Evolutionary conservation across 2,888 invertebrate species (phyloP).

Genomic region (Phalera bucephala): DNA sequence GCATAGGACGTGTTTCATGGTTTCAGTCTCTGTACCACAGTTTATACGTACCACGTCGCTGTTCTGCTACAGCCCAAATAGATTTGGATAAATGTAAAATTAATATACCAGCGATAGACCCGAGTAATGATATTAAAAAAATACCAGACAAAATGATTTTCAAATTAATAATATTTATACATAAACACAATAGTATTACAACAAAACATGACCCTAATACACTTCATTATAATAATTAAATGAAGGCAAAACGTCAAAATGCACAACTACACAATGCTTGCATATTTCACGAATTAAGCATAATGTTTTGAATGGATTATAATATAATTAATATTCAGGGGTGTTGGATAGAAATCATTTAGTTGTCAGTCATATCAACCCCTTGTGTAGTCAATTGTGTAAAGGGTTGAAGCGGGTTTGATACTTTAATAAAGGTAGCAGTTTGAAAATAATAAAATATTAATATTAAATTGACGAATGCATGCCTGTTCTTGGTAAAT

Average conservation of each 20-base stretch:
- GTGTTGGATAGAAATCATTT: conserved; percentile 66
- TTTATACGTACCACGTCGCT: too few relatives aligned
- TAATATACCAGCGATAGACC: too few relatives aligned
- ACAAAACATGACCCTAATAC: conserved; percentile 18
- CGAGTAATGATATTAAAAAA: too few relatives aligned
- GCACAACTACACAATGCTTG: conserved; percentile 39
- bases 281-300: conserved; percentile 40
- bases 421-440: conserved; percentile 21
- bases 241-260: conserved; percentile 40
- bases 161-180: neutral
- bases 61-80: too few relatives aligned
- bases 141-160: neutral
- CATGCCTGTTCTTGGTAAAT: too few relatives aligned
- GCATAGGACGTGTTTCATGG: too few relatives aligned
- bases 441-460: neutral
- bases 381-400: conserved; percentile 23
- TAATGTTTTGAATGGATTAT: conserved; percentile 50
- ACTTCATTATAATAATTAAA: conserved; percentile 25
- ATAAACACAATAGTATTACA: conserved; percentile 4
- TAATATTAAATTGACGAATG: too few relatives aligned
- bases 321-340: conserved; percentile 76
- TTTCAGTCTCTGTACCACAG: too few relatives aligned
- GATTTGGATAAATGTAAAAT: too few relatives aligned
- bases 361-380: conserved; percentile 68
- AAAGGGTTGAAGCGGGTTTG: conserved; percentile 27